Evolutionary conservation across 2,888 invertebrate genomes (phyloP).

Genomic region (Notodonta ziczac): DNA sequence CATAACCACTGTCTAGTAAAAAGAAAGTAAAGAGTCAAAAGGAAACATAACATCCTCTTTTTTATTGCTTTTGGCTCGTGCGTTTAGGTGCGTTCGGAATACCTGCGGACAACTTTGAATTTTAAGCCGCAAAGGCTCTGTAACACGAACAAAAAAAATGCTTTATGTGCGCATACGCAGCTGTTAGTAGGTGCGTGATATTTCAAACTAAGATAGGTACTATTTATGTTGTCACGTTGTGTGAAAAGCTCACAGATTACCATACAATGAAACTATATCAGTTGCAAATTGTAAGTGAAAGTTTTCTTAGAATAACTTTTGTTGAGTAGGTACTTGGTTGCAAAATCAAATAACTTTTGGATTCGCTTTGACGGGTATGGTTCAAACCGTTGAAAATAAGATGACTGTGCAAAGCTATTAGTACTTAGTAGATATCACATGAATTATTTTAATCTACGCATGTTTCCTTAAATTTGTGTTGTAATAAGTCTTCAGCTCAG

Average conservation of each 20-base stretch:
- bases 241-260: conserved; percentile 35
- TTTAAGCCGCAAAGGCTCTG: conserved; percentile 28
- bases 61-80: conserved; percentile 33
- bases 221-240: conserved; percentile 33
- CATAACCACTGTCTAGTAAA: no score
- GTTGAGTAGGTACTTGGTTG: no score
- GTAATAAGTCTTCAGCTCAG: not conserved
- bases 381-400: no score
- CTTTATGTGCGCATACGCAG: conserved; percentile 24
- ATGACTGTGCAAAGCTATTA: no score
- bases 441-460: no score
- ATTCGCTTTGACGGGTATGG: no score
- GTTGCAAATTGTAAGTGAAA: conserved; percentile 9
- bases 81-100: conserved; percentile 24
- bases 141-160: conserved; percentile 14
- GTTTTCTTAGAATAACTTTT: conserved; percentile 20
- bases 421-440: no score
- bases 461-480: not conserved
- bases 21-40: no score
- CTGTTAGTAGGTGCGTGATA: conserved; percentile 33
- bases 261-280: conserved; percentile 18
- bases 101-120: conserved; percentile 3
- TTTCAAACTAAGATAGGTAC: conserved; percentile 32
- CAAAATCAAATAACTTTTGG: no score
- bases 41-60: conserved; percentile 4